Evolutionary conservation across 1,140 invertebrate species (phyloP).

Genomic region (Drosophila ananassae): DNA sequence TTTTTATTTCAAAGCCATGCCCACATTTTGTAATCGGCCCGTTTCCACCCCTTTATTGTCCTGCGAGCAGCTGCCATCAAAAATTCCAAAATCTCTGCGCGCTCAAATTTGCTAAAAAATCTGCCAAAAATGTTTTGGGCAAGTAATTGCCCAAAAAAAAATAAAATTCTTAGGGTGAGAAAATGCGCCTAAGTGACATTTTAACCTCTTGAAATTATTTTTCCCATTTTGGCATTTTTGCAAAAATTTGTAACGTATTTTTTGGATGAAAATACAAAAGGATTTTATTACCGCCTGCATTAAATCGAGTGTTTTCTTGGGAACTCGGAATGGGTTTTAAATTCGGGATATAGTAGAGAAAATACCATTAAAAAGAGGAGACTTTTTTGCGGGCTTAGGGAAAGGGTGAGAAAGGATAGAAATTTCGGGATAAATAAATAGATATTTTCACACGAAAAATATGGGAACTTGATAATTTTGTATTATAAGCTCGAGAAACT

Average conservation of each 20-base stretch:
- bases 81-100: constrained; percentile 44
- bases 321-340: constrained; percentile 44
- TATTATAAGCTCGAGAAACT: not conserved
- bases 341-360: constrained; percentile 33
- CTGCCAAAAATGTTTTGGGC: constrained; percentile 18
- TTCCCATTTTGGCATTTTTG: constrained; percentile 16
- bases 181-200: constrained; percentile 73
- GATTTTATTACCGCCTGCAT: constrained; percentile 66
- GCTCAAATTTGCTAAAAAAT: constrained; percentile 59
- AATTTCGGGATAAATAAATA: not conserved
- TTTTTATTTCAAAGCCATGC: constrained; percentile 35
- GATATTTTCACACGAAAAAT: not conserved
- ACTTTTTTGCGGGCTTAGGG: constrained; percentile 43
- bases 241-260: constrained; percentile 64
- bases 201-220: constrained; percentile 67
- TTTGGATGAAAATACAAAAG: constrained; percentile 25
- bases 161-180: constrained; percentile 19
- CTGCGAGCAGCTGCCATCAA: constrained; percentile 60
- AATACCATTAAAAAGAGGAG: constrained; percentile 36
- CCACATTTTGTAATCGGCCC: constrained; percentile 40
- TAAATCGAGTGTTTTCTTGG: constrained; percentile 39
- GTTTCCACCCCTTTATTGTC: constrained; percentile 66
- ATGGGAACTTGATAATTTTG: not conserved
- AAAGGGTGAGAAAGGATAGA: constrained; percentile 26
- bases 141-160: constrained; percentile 65